Evolutionary conservation across 2,113 vertebrate genomes (phyloP).

Genomic region (Crotalus tigris): DNA sequence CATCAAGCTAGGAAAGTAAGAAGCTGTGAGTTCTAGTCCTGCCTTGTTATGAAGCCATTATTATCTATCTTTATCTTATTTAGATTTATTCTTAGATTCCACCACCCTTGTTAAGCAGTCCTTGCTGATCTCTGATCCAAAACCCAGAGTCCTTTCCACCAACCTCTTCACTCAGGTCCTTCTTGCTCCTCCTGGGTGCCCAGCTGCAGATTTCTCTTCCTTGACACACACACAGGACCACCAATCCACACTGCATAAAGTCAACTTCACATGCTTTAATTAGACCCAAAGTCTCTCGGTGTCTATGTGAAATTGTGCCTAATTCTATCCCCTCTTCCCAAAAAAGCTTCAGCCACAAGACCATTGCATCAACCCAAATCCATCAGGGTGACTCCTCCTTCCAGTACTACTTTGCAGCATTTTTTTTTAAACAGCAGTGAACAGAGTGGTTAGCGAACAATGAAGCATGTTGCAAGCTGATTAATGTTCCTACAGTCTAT

Average conservation of each 20-base stretch:
- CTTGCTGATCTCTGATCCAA: neutral
- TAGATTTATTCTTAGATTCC: neutral
- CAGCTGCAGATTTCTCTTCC: neutral
- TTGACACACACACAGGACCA: neutral
- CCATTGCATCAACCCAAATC: neutral
- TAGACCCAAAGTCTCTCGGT: neutral
- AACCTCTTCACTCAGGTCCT: neutral
- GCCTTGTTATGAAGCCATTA: neutral
- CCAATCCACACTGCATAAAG: neutral
- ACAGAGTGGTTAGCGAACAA: neutral
- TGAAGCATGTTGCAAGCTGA: neutral
- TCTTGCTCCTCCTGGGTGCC: neutral
- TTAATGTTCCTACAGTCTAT: neutral
- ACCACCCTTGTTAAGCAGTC: neutral
- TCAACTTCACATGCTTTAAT: neutral
- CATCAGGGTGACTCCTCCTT: neutral
- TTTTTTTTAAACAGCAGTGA: neutral
- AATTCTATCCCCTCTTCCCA: neutral
- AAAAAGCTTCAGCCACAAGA: neutral
- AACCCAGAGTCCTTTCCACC: neutral
- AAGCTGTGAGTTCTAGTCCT: neutral
- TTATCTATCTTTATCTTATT: neutral
- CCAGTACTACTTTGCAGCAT: neutral
- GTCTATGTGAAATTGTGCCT: neutral
- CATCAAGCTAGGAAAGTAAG: neutral